These are phyloP conservation scores for Theretra japonica DNA, from an alignment of 2,888 invertebrate species.

Conservation along the genomic window DNA sequence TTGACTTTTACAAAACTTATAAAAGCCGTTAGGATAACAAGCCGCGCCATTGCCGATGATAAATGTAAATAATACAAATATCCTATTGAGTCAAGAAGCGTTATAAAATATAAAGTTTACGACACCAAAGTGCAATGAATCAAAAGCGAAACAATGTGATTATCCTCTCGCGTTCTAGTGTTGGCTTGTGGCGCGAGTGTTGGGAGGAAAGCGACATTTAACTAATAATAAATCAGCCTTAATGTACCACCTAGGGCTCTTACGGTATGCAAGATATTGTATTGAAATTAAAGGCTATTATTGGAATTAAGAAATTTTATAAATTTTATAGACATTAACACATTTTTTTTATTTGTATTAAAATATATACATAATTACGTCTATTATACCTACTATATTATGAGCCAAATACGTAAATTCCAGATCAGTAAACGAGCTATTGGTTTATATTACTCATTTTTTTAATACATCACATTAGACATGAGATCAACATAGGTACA, in stretches of 20 bases:
- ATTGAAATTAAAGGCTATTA: too few species aligned
- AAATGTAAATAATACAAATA: conserved; percentile 54
- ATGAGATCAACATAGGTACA: too few species aligned
- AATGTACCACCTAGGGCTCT: too few species aligned
- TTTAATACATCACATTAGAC: too few species aligned
- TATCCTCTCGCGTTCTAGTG: conserved; percentile 74
- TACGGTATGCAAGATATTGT: neutral
- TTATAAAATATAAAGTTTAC: conserved; percentile 74
- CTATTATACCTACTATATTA: too few species aligned
- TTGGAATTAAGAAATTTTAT: too few species aligned
- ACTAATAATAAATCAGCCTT: neutral
- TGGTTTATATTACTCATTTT: too few species aligned
- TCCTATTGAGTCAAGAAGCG: conserved; percentile 72
- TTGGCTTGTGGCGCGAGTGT: conserved; percentile 44
- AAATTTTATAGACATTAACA: too few species aligned
- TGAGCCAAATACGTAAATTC: too few species aligned
- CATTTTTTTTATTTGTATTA: too few species aligned
- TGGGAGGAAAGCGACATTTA: conserved; percentile 39
- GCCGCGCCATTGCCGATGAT: conserved; percentile 21
- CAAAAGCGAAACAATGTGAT: conserved; percentile 83
- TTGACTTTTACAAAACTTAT: neutral
- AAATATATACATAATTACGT: too few species aligned
- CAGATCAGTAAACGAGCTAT: too few species aligned
- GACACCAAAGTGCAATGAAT: conserved; percentile 80
- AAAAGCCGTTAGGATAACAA: conserved; percentile 20